Conservation (phyloP, 2,113 vertebrate genomes). For the Dendropsophus ebraccatus region DNA sequence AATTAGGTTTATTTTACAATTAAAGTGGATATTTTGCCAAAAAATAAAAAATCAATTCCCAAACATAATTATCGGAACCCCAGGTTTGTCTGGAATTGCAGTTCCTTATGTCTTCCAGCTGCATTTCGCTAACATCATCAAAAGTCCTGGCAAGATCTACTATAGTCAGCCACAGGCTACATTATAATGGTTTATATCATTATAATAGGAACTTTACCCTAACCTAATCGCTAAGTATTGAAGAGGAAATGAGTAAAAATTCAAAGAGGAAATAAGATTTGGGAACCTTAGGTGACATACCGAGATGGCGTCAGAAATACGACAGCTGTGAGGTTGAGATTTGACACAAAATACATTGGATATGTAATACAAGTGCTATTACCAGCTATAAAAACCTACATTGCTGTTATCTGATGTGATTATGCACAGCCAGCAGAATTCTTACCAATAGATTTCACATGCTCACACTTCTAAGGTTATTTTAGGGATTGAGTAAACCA, state of each 20-base stretch:
- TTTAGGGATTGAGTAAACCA: background rate
- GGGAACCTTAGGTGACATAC: too few species aligned
- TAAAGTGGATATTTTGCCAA: too few species aligned
- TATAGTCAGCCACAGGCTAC: background rate
- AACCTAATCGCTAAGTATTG: background rate
- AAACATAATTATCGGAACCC: background rate
- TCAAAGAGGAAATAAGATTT: background rate
- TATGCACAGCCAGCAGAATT: background rate
- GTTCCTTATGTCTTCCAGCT: background rate
- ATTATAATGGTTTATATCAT: constrained; percentile 12
- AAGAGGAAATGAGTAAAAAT: background rate
- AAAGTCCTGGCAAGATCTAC: background rate
- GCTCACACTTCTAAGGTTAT: background rate
- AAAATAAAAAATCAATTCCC: too few species aligned
- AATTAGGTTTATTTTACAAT: too few species aligned
- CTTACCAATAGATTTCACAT: background rate
- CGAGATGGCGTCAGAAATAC: background rate
- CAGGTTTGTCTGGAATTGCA: background rate
- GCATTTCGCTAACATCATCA: background rate
- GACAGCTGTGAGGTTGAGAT: background rate
- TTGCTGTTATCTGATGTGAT: background rate
- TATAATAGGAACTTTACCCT: background rate
- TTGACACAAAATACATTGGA: background rate
- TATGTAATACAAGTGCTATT: background rate
- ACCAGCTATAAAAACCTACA: background rate